Base-by-base conservation (phyloP, 2,113 vertebrate species). In the Ancistrus triradiatus region DNA sequence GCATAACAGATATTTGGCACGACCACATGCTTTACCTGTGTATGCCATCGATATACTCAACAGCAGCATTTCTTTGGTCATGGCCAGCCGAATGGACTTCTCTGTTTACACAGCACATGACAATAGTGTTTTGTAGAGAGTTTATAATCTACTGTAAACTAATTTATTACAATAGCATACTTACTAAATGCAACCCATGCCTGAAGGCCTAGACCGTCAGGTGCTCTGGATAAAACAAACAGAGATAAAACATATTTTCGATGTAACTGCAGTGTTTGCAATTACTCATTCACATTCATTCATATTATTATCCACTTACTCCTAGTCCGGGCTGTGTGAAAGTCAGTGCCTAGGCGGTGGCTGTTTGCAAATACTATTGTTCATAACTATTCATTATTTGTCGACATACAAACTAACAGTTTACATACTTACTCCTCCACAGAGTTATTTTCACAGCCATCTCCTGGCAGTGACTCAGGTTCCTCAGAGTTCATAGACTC, bases 21-120 rank as follows among this genome's bases (percentile, higher is more conserved):
- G n/a, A n/a, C n/a, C n/a, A n/a, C n/a, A n/a, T n/a, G n/a, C n/a
- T n/a, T 63, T 48, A 78, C 96, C 96, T 86, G 96, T 94, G 71
- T 99, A 98, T 6, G 90, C 93, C 11, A 93, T 95, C 13, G 90
- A 91, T 4, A 91, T 0, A 38, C 94, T 93, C 14, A 99, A 91
- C 10, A 97, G 85, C 61, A 96, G 73, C 88, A 99, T 99, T 75
- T 98, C 91, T 65, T 91, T 96, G 69, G 93, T 97, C 68, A 88
- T 74, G 10, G 86, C 90, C 25, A 98, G 68, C 68, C 88, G 88
- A 56, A 96, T 83, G 1, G 92, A 92, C 70, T 83, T 93, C 46
- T 88, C 95, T 99, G 86, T 6, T 2, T 10, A 67, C 9, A 52
- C 3, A 17, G 3, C 15, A 59, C 28, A 10, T 7, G 33, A 27